Evolutionary conservation across 2,113 vertebrate species (phyloP).

Genomic region (Vulpes ferrilata): DNA sequence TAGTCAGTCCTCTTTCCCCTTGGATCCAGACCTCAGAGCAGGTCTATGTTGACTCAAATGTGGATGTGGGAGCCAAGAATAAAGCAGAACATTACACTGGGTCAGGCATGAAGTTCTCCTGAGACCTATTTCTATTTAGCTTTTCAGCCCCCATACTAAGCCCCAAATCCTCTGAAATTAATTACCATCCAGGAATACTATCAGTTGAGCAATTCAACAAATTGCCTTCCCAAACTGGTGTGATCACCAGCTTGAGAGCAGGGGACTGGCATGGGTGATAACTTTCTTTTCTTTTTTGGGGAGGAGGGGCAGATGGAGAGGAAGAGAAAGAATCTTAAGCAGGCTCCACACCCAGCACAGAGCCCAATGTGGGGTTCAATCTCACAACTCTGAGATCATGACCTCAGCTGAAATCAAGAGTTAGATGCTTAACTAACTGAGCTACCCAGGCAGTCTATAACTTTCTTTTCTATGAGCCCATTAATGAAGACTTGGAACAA

Average conservation of each 20-base stretch:
- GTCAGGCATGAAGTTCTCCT: neutral
- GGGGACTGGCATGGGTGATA: neutral
- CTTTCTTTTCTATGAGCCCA: neutral
- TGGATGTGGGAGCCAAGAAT: neutral
- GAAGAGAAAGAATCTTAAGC: neutral
- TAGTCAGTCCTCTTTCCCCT: neutral
- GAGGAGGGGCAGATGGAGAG: neutral
- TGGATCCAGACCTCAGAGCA: neutral
- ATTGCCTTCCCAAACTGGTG: neutral
- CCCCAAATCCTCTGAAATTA: neutral
- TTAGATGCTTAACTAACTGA: neutral
- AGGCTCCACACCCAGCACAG: neutral
- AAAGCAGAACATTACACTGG: neutral
- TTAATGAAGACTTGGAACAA: slow-evolving; percentile 8
- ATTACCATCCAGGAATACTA: neutral
- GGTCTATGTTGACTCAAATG: neutral
- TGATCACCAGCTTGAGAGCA: neutral
- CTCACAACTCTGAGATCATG: neutral
- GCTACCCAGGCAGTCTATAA: neutral
- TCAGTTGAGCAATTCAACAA: neutral
- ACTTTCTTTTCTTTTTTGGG: neutral
- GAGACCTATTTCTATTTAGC: neutral
- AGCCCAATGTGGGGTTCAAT: neutral
- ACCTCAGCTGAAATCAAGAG: neutral
- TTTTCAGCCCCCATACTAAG: neutral